Evolutionary conservation across 2,888 invertebrate species (phyloP).

Genomic region (Galerucella nymphaeae): DNA sequence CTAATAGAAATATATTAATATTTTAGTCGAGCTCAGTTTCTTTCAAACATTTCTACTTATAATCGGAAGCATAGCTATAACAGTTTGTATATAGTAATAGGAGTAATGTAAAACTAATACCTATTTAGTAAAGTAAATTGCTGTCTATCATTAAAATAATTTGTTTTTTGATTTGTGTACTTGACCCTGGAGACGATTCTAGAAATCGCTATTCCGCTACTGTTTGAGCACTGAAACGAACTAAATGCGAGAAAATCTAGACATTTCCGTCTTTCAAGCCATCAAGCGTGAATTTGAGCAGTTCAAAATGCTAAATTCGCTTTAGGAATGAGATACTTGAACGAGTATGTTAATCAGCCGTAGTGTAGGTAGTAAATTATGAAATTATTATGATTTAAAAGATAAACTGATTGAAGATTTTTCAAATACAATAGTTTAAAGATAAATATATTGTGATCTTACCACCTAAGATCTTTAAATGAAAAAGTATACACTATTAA

Average conservation of each 20-base stretch:
- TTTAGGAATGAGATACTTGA: neutral
- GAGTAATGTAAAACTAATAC: too few relatives aligned
- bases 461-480: neutral
- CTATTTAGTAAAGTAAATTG: too few relatives aligned
- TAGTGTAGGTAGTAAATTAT: neutral
- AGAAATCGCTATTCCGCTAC: neutral
- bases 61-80: too few relatives aligned
- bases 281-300: conserved; percentile 9
- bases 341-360: conserved; percentile 4
- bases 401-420: neutral
- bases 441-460: neutral
- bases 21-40: too few relatives aligned
- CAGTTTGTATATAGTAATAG: too few relatives aligned
- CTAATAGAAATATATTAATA: too few relatives aligned
- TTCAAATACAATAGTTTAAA: neutral
- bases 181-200: neutral
- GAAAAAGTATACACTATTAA: neutral
- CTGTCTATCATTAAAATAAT: neutral
- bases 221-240: conserved; percentile 7
- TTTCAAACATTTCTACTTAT: too few relatives aligned
- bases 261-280: conserved; percentile 18
- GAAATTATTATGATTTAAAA: neutral
- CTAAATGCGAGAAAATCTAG: conserved; percentile 20
- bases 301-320: conserved; percentile 17
- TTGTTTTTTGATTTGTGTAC: neutral